Base-by-base conservation (phyloP, 2,888 invertebrate genomes). In the Phalera bucephala region DNA sequence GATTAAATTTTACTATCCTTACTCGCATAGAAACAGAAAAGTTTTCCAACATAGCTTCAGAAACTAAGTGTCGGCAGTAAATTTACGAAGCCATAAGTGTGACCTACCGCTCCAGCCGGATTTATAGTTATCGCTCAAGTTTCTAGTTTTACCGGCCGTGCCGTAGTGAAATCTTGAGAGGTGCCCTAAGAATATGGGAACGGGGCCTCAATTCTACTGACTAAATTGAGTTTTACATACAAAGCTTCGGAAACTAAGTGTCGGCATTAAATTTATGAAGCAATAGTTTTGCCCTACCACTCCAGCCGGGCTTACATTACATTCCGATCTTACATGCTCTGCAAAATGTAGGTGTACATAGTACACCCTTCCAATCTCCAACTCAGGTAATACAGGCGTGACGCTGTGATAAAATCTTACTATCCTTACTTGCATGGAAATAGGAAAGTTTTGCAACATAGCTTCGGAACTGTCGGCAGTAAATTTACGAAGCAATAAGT, bases 101-200 rank as follows among this genome's bases (percentile, higher is more conserved):
- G 52, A 49, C 52, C 48, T 30, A 40, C 47, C 41, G 47, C 58
- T 47, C 49, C 26, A 54, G 39, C 27, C 19, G 15, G 50, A 21
- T 58, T 58, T 58, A 58, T 47, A 58, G 40, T 58, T 54, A 58
- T 58, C 44, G 54, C 42, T 36, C 30, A 57, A 58, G 58, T 58
- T 58, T 35, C 13, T 3, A 14, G 25, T 8, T 10, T 7, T 14
- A 14, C 9, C 17, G 26, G 30, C 29, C 31, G 19, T 23, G 4
- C 13, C 7, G 26, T 11, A 1, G 8, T 27, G 27, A 27, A 14
- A 27, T 14, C 27, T 25, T 27, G 2, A 27, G 27, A 14, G 14
- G n/a, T 13, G 27, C 14, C 14, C n/a, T n/a, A 4, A 25, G 25
- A 25, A 12, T 8, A 25, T 25, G 6, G n/a, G n/a, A n/a, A n/a